Evolutionary conservation across 1,140 invertebrate species (phyloP), one percentile per base, ranked within the genome.

Genomic region (Marisa cornuarietis): DNA sequence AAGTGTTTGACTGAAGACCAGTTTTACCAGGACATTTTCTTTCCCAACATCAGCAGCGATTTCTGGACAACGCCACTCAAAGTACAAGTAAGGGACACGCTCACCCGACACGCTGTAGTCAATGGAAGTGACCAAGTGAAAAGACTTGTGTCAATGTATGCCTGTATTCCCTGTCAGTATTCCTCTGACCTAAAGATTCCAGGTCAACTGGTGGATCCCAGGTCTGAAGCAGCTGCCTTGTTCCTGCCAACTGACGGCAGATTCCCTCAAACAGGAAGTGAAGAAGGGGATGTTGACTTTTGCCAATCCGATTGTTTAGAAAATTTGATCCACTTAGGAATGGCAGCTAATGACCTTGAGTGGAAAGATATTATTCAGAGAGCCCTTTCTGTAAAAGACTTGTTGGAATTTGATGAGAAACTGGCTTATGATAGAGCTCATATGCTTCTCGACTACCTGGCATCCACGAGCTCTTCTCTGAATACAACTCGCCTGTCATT

Each of bases 361-460:
- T 58, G 72, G 24, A 61, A 84, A 16, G 20, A 74, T 31, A n/a
- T 85, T 31, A 8, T 68, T 42, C 58, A 77, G 11, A 79, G 81
- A 58, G 62, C 68, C 22, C 61, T 31, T 8, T 78, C 73, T 54
- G 74, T 82, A 18, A n/a, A 20, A 58, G 51, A 54, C 31, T 20
- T 78, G 76, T 8, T 52, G 14, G 49, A 51, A 24, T 26, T n/a
- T 16, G 69, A 49, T 51, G 20, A 11, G 8, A 14, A 63, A 9
- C 72, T 78, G 51, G 79, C 79, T 51, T 20, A 71, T 9, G 6
- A 75, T 14, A 58, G 79, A n/a, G 79, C 66, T 10, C 52, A 24
- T 18, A 65, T 75, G 9, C 65, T 82, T 20, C 42, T 83, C 8
- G 18, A 65, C 62, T 83, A 83, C 74, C 20, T 84, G n/a, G 6